A percentile compares a stretch with the other conserved stretches of the same genome.
phyloP scores from a whole-genome alignment of 37 sponge, comb jelly and placozoan species.

The Tethya wilhelma region DNA sequence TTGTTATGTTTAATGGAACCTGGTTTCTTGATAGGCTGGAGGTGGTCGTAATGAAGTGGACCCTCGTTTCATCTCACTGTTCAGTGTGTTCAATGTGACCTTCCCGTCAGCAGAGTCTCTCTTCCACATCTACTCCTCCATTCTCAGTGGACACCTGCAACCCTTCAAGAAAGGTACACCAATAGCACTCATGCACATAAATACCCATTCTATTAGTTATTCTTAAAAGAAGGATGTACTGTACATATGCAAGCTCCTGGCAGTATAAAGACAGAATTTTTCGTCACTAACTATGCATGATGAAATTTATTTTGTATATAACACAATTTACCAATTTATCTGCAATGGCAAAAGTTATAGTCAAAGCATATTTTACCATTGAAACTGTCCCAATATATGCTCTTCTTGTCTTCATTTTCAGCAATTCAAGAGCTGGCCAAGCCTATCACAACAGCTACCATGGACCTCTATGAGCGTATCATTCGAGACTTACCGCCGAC shows the following conservation, averaged over 20 bases:
- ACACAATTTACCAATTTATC: background rate
- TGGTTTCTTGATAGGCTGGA: slow-evolving; percentile 73
- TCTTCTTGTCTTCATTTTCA: background rate
- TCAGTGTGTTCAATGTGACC: slow-evolving; percentile 93
- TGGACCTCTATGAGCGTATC: slow-evolving; percentile 89
- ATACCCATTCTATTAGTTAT: background rate
- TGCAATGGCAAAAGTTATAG: background rate
- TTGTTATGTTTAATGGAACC: background rate
- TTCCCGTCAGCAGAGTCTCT: slow-evolving; percentile 94
- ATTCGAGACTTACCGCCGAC: slow-evolving; percentile 96
- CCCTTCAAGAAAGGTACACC: slow-evolving; percentile 84
- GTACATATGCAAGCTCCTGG: background rate
- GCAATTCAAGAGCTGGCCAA: slow-evolving; percentile 77
- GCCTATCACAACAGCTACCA: slow-evolving; percentile 82
- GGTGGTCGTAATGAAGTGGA: slow-evolving; percentile 98
- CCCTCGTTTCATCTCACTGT: slow-evolving; percentile 94
- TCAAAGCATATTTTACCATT: background rate
- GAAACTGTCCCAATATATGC: background rate
- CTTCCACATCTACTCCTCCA: slow-evolving; percentile 91
- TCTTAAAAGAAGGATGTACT: background rate
- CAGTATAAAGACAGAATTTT: background rate
- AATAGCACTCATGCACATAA: no score
- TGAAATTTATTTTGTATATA: background rate
- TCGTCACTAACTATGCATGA: background rate
- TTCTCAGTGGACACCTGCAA: slow-evolving; percentile 88